A percentile compares a stretch with the other conserved stretches of the same genome.
Evolutionary conservation across 2,113 vertebrate species (phyloP).

Genomic region (Callaeas wilsoni): DNA sequence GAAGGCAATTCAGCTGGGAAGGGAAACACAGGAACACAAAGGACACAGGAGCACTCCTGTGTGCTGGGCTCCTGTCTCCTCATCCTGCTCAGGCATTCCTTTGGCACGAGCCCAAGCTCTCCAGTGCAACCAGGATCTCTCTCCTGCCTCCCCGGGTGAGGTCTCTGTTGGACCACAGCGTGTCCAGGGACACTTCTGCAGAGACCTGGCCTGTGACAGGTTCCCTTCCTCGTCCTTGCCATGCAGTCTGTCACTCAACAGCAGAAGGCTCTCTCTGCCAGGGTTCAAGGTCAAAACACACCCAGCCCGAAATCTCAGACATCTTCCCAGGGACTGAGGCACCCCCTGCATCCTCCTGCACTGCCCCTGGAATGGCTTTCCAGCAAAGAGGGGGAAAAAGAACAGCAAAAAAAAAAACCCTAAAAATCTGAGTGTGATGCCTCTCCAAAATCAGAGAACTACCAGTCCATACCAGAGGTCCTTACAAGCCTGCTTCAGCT

Average conservation of each 20-base stretch:
- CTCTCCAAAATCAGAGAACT: neutral
- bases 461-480: neutral
- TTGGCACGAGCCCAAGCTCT: accelerated
- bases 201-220: neutral
- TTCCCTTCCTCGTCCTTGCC: neutral
- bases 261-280: neutral
- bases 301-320: neutral
- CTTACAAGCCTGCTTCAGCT: neutral
- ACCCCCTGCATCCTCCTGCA: neutral
- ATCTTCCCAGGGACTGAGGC: neutral
- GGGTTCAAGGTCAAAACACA: neutral
- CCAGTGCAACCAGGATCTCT: neutral
- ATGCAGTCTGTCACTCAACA: neutral
- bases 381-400: neutral
- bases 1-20: neutral
- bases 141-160: accelerated
- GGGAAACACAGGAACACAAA: neutral
- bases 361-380: neutral
- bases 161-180: accelerated
- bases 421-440: neutral
- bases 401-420: neutral
- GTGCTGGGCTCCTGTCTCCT: neutral
- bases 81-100: neutral
- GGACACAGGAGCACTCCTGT: accelerated
- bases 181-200: neutral